Base-by-base conservation (phyloP, 1,140 invertebrate species). In the Nasonia giraulti region DNA sequence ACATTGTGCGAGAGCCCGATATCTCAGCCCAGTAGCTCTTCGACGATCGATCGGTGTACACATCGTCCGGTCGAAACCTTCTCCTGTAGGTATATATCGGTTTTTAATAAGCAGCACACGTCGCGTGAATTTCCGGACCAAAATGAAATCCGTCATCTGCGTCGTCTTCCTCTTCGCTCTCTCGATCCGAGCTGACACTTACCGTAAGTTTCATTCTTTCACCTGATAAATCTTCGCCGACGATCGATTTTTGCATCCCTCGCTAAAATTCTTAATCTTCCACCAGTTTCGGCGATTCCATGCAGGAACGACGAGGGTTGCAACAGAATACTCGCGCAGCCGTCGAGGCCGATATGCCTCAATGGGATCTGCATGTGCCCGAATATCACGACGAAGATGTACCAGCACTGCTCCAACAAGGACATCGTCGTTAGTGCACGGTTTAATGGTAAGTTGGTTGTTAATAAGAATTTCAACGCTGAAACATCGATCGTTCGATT, bases 81-180 rank as follows among this genome's bases (percentile, higher is more conserved):
- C 44, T 2, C 44, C 6, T 12, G 23, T 31, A 71, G 2, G 31
- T 11, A 71, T 7, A 27, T 0, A 33, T 11, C 69, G 23, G 12
- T 8, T 71, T 27, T 44, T 44, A 44, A 44, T 23, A 71, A 69
- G 27, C 66, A 23, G 27, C 66, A 23, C 11, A 37, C 71, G 23
- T 31, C 69, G 14, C 71, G 12, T 31, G n/a, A 81, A 20, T 73
- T 73, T 73, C 44, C 23, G 10, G 11, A 2, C 4, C 27, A 71
- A 82, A 74, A 82, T 82, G 80, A 33, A 82, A 17, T 74, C 47
- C 31, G n/a, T 37, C 5, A 66, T 76, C 40, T 76, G 55, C 17
- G 7, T 82, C 55, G 0, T 33, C 11, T 82, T 66, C 17, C 5
- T 62, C 17, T 27, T 66, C n/a, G 47, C 8, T 27, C 27, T 82